phyloP scores from a whole-genome alignment of 2,113 vertebrate species.

The Chauna torquata region DNA sequence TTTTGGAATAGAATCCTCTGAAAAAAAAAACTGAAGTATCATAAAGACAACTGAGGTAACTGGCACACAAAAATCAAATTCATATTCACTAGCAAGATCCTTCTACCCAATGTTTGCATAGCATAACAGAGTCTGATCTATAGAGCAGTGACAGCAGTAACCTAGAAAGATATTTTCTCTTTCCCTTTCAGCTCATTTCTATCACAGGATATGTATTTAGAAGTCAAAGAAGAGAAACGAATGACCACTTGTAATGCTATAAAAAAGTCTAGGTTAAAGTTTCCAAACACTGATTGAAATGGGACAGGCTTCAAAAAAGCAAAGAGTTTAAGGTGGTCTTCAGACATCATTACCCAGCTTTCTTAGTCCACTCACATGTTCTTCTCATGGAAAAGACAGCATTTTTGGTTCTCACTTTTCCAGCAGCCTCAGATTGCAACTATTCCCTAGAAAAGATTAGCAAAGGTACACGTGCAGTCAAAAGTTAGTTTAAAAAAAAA shows the following conservation, averaged over 20 bases:
- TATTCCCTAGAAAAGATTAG: not conserved
- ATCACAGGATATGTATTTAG: not conserved
- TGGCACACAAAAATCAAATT: not conserved
- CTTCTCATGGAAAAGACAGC: rapidly evolving
- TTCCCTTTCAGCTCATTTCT: not conserved
- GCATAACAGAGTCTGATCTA: not conserved
- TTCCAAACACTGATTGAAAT: not conserved
- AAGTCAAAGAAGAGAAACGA: not conserved
- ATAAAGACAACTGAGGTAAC: not conserved
- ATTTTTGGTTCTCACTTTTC: not conserved
- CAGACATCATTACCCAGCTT: rapidly evolving
- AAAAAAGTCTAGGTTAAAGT: not conserved
- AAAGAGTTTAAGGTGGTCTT: not conserved
- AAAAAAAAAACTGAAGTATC: not conserved
- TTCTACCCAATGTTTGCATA: not conserved
- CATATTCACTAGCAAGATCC: not conserved
- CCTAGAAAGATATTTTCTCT: not conserved
- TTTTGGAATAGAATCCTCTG: not conserved
- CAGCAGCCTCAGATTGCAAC: not conserved
- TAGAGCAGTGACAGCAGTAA: rapidly evolving
- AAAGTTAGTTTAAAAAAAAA: not conserved
- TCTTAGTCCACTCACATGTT: rapidly evolving
- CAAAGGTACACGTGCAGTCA: rapidly evolving
- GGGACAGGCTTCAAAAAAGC: not conserved
- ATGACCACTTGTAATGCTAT: not conserved